Evolutionary conservation across 92 coral and sea anemone genomes (phyloP), one percentile per base, ranked within the genome.

Genomic region (Blastomussa wellsi): DNA sequence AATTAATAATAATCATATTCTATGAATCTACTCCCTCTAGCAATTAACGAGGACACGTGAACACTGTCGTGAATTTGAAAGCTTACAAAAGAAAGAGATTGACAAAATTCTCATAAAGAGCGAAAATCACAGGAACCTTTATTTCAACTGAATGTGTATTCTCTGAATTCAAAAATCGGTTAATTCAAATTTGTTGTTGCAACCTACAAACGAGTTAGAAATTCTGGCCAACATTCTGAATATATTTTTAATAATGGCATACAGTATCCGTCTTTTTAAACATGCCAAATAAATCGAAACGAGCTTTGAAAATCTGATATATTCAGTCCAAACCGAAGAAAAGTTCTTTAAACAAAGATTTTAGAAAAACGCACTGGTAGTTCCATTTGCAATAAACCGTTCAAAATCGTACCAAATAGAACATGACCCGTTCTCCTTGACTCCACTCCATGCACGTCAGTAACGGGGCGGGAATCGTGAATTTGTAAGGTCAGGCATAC

Each of bases 321-420:
- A 8, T 62, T 28, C 11, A 8, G 8, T 24, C 12, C 29, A 57
- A 2, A 24, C 65, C 32, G 26, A 0, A 1, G 17, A 28, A 9
- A 19, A 17, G 26, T 19, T 37, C 28, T 70, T 36, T 20, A 19
- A 37, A 17, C 75, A 36, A 70, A 17, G 38, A 20, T 36, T 26
- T 8, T 19, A 33, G 74, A 29, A 20, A 7, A 28, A 76, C 80
- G 42, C 41, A 16, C 80, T 24, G 13, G 12, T 14, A 20, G 26
- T 51, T 51, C 64, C 66, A 48, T 76, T 76, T 51, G 39, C n/a
- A 41, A 76, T 49, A 48, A 76, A n/a, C 80, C 80, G 28, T 76
- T 51, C 32, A 70, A 68, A 70, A 37, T 70, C 75, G 75, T 7
- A 70, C 48, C 75, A 70, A 70, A 70, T 7, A 70, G 75, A 33